Evolutionary conservation across 2,888 invertebrate species (phyloP), one percentile per base, ranked within the genome.

Genomic region (Noctuana brunneofusca): DNA sequence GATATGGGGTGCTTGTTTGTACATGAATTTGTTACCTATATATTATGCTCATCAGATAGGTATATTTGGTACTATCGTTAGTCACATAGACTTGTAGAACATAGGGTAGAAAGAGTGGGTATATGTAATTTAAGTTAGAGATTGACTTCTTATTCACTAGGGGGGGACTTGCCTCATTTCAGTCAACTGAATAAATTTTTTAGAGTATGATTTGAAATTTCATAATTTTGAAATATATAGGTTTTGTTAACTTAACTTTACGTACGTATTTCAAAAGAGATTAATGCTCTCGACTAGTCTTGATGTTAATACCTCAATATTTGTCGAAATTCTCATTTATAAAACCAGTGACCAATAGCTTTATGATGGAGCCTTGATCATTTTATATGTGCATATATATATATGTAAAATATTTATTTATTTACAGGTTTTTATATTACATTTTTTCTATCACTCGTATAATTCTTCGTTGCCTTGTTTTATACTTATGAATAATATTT

Each of bases 71-170:
- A 38, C 20, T 54, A 54, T 11, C 41, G 16, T 24, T 55, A 55
- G 24, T 22, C 54, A n/a, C 16, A 20, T 55, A 55, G 55, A 30
- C 46, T 56, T n/a, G 22, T 46, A 56, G 46, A 46, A 32, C n/a
- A 46, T 46, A 56, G 30, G 12, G 30, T 20, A 56, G 46, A n/a
- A 20, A 20, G 43, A 24, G 35, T 38, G 11, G 14, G 41, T 41
- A 43, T 55, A 43, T 55, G 27, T 55, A 55, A 52, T 18, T 12
- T 52, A n/a, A n/a, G n/a, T n/a, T 18, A 52, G 32, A 32, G 16
- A 38, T 38, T 38, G 35, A 41, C 41, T 41, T 9, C 16, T 41
- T 14, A 38, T 14, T 38, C 18, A 9, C 41, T 1, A n/a, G n/a
- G n/a, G n/a, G n/a, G n/a, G n/a, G n/a, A n/a, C 18, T 41, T 41